phyloP scores from a whole-genome alignment of 2,113 vertebrate genomes.

The Oncorhynchus clarkii region DNA sequence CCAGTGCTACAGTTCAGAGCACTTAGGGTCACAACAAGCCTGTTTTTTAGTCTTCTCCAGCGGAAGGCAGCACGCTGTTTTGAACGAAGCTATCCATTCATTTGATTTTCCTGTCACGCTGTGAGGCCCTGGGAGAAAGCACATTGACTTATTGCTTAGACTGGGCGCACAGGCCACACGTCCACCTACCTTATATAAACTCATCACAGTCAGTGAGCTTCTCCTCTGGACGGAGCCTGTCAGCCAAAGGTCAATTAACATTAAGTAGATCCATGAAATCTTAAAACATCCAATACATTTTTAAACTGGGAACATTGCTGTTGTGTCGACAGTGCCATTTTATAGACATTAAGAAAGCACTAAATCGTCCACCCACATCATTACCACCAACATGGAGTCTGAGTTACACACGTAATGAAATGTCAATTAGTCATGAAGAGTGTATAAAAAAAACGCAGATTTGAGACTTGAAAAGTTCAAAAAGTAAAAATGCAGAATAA shows the following conservation, averaged over 20 bases:
- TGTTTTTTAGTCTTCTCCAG: background rate
- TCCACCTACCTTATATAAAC: background rate
- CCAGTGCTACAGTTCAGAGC: background rate
- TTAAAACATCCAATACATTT: background rate
- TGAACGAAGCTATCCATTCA: constrained; percentile 3
- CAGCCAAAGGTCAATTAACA: background rate
- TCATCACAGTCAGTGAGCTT: background rate
- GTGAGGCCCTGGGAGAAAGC: background rate
- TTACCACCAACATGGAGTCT: too few relatives aligned
- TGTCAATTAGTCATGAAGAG: too few relatives aligned
- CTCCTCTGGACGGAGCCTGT: background rate
- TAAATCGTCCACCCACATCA: too few relatives aligned
- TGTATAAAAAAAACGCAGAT: too few relatives aligned
- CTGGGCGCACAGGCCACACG: background rate
- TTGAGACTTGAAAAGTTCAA: too few relatives aligned
- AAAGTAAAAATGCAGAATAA: too few relatives aligned
- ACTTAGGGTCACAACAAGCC: background rate
- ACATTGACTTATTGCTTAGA: constrained; percentile 9
- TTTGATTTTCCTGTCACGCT: constrained; percentile 16
- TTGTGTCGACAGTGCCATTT: background rate
- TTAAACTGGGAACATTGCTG: background rate
- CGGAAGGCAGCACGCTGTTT: background rate
- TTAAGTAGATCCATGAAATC: background rate
- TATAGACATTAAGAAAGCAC: background rate
- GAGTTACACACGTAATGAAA: too few relatives aligned